Evolutionary conservation across 2,888 invertebrate genomes (phyloP).

Genomic region (Neelides folsomi): DNA sequence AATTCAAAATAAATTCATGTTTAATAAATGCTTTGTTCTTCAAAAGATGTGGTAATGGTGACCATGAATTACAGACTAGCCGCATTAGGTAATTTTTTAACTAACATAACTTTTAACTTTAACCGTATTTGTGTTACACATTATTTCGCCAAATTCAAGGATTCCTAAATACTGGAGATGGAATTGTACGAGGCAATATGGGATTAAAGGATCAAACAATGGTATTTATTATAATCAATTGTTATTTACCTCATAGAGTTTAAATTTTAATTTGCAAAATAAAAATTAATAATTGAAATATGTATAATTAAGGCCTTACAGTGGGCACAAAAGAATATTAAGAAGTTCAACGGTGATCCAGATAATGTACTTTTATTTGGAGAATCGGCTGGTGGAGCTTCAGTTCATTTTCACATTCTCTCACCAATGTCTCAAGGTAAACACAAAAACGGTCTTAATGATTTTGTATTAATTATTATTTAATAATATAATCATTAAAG

Average conservation of each 20-base stretch:
- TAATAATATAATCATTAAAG: too few relatives aligned
- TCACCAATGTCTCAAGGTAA: conserved; percentile 21
- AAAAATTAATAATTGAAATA: too few relatives aligned
- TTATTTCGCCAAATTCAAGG: neutral
- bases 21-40: too few relatives aligned
- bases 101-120: too few relatives aligned
- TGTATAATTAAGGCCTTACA: neutral
- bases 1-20: too few relatives aligned
- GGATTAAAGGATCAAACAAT: conserved; percentile 12
- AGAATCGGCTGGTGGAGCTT: conserved; percentile 15
- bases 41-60: conserved; percentile 24
- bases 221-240: neutral
- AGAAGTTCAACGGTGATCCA: conserved; percentile 7
- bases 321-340: conserved; percentile 19
- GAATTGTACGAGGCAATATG: conserved; percentile 10
- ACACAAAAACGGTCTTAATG: too few relatives aligned
- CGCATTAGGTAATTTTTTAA: conserved; percentile 20
- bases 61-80: conserved; percentile 22
- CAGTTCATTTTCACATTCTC: conserved; percentile 20
- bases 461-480: too few relatives aligned
- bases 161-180: conserved; percentile 12
- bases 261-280: too few relatives aligned
- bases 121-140: too few relatives aligned
- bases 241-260: neutral
- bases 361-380: conserved; percentile 14